Evolutionary conservation across 2,888 invertebrate genomes (phyloP).

Genomic region (Perithous albicinctus): DNA sequence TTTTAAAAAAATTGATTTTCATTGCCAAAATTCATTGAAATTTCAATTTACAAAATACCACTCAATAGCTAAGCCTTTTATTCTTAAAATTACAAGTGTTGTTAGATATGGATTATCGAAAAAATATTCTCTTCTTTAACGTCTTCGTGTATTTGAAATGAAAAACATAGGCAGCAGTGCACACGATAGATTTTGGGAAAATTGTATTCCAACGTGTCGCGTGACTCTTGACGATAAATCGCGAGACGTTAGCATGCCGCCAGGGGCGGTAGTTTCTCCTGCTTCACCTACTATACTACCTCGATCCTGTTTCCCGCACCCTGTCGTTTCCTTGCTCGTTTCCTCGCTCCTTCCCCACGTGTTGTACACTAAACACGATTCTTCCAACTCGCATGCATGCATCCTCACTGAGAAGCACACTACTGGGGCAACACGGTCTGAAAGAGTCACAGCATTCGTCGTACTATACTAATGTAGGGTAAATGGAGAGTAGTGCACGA

Average conservation of each 20-base stretch:
- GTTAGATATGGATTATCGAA: neutral
- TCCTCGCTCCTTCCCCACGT: neutral
- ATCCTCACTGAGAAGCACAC: neutral
- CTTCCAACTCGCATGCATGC: conserved; percentile 19
- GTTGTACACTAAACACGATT: conserved; percentile 7
- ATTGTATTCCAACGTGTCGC: conserved; percentile 45
- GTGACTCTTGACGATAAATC: conserved; percentile 62
- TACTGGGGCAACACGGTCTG: neutral
- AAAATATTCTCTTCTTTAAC: neutral
- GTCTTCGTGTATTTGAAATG: neutral
- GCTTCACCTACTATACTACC: conserved; percentile 25
- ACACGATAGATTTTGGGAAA: conserved; percentile 42
- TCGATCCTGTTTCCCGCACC: neutral
- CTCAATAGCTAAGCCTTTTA: too few species aligned
- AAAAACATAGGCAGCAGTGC: conserved; percentile 2
- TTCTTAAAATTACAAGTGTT: neutral
- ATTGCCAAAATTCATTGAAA: neutral
- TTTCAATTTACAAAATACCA: neutral
- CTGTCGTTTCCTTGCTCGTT: conserved; percentile 1
- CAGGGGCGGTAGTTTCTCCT: conserved; percentile 48
- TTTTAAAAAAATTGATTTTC: neutral
- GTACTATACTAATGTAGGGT: conserved; percentile 16
- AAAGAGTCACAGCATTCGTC: neutral
- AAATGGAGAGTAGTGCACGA: conserved; percentile 11
- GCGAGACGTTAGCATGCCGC: conserved; percentile 51